Evolutionary conservation across 2,797 vertebrate species (phyloP), one percentile per base, ranked within the genome.

Genomic region (Acanthiza pusilla): DNA sequence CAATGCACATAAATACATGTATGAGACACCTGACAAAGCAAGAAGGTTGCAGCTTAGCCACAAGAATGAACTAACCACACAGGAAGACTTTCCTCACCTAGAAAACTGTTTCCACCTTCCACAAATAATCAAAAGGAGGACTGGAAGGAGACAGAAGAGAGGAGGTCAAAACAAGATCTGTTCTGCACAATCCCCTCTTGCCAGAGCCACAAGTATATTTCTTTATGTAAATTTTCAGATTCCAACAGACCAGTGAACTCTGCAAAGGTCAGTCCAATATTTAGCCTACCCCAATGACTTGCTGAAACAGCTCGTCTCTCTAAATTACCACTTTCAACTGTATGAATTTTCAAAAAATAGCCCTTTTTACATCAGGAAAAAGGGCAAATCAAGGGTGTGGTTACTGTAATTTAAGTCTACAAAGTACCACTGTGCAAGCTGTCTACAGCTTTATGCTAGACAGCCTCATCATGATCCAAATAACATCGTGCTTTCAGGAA

Each of bases 281-380:
- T 94, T n/a, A 94, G 92, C 88, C 50, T 65, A 48, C 25, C 22
- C 74, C 45, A 40, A 93, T 82, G 77, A 57, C 80, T 54, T 91
- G 80, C 95, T 96, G 92, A 95, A 96, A 85, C 93, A 92, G 93
- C 92, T 93, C 71, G 91, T 90, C 48, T 53, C 32, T 60, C 83
- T 85, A 92, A 96, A 96, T 79, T 83, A 74, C 84, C 25, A 83
- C 92, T 93, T 95, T 57, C 63, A 89, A 73, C 45, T 74, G 74
- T 36, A 94, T 12, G 45, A 63, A 51, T 77, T 82, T 77, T 40
- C 74, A 38, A 79, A 87, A 94, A 94, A 71, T 25, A 93, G 50
- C 18, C 50, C 34, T 43, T 91, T 91, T 89, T 71, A 67, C 61
- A 68, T 82, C 57, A 73, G 72, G 27, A 57, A 78, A 86, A 93